Evolutionary conservation across 2,888 invertebrate species (phyloP).

Genomic region (Strigamia maritima): DNA sequence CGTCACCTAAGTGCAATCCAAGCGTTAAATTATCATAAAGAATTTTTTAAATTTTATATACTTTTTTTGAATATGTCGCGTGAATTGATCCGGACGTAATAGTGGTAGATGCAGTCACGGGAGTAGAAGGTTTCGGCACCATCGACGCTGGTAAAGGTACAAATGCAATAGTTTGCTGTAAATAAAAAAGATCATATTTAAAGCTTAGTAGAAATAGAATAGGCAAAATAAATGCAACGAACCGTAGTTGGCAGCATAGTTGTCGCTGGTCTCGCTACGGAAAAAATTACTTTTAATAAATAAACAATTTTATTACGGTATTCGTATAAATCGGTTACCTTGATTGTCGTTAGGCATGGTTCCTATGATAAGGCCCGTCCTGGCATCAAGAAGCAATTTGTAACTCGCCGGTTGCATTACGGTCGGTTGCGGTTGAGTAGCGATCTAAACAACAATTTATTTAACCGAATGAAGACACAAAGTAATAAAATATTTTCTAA

Average conservation of each 20-base stretch:
- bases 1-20: not conserved
- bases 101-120: not conserved
- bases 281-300: not conserved
- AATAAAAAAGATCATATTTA: not conserved
- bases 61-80: not conserved
- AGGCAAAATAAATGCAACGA: not conserved
- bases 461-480: not conserved
- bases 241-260: not conserved
- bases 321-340: not conserved
- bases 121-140: not conserved
- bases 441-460: not conserved
- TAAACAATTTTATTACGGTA: not conserved
- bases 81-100: not conserved
- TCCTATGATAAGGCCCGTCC: slow-evolving; percentile 34
- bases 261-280: not conserved
- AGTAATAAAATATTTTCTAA: no score
- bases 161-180: slow-evolving; percentile 15
- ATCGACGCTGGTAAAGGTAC: not conserved
- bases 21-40: not conserved
- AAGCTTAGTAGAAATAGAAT: not conserved
- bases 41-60: not conserved
- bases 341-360: slow-evolving; percentile 19
- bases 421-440: not conserved
- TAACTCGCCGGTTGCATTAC: not conserved
- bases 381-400: slow-evolving; percentile 22